Conservation (phyloP, 2,113 vertebrate genomes). For the Menidia beryllina region DNA sequence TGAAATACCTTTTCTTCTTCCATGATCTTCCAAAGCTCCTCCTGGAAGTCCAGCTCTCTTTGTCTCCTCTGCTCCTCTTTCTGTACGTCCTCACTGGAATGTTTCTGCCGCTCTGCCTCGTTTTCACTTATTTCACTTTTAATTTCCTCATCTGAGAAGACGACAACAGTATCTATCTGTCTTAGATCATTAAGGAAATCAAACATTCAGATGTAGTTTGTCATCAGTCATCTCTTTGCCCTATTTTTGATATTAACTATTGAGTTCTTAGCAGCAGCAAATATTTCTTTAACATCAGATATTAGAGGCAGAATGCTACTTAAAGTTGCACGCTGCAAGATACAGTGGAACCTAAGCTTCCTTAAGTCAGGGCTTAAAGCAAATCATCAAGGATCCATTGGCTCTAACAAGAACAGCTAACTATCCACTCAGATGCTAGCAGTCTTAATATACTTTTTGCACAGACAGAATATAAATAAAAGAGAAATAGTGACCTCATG, state of each 20-base stretch:
- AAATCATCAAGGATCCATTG: no score
- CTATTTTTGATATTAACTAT: not conserved
- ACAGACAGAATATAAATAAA: not conserved
- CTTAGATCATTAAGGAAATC: not conserved
- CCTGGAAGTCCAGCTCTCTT: constrained; percentile 79
- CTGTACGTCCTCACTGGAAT: constrained; percentile 71
- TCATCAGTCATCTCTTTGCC: not conserved
- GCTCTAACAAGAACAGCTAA: not conserved
- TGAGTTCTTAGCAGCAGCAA: not conserved
- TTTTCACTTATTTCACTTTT: constrained; percentile 69
- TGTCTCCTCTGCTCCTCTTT: constrained; percentile 70
- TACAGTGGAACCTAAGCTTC: no score
- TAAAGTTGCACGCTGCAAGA: no score
- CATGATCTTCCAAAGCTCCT: constrained; percentile 83
- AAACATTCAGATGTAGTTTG: not conserved
- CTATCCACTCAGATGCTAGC: not conserved
- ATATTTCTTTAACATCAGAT: no score
- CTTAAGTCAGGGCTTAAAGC: no score
- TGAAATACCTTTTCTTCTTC: constrained; percentile 75
- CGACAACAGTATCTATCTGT: not conserved
- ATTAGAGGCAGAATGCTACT: no score
- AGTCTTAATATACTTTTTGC: no score
- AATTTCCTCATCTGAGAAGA: constrained; percentile 51
- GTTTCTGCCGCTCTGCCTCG: constrained; percentile 67
- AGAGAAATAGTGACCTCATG: constrained; percentile 35